Evolutionary conservation across 2,888 invertebrate genomes (phyloP), one percentile per base, ranked within the genome.

Genomic region (Encarsia formosa): DNA sequence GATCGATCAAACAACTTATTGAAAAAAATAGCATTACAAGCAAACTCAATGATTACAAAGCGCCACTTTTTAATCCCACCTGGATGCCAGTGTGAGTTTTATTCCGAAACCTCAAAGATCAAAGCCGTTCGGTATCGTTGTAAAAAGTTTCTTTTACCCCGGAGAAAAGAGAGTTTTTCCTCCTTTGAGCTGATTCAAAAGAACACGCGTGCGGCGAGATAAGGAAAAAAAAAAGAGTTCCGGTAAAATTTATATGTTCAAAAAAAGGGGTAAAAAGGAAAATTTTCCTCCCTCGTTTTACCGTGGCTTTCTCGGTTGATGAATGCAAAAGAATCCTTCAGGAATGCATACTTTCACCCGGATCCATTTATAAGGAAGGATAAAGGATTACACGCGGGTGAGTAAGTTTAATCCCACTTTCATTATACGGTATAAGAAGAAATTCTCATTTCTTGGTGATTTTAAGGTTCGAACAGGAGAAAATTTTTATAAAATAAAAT

Each of bases 101-200:
- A 49, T 46, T 49, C 11, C 32, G 46, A 46, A 49, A 49, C 46
- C 49, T 42, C 49, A 45, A 49, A 49, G 54, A 54, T 54, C 54
- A 54, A 46, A 49, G 54, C 38, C 32, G 34, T 23, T 2, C 5
- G 15, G 26, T n/a, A n/a, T n/a, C n/a, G n/a, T 18, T 48, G 38
- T 38, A 46, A 38, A 42, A 38, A 52, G 32, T 34, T 43, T 48
- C 24, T 37, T 40, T 48, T 16, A 5, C 15, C 20, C 8, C 18
- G 15, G n/a, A n/a, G n/a, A n/a, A n/a, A n/a, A n/a, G n/a, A n/a
- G 29, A 42, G 37, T 22, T 35, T 20, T 43, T 52, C 43, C 26
- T 20, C 52, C 43, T 52, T 52, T 52, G 47, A 52, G 47, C n/a
- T 18, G 26, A 45, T 41, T 52, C 38, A 43, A 48, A n/a, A 47